A percentile compares a stretch with the other conserved stretches of the same genome.
These are phyloP conservation scores for Julus scandinavius DNA, from an alignment of 2,888 invertebrate genomes.

Conservation along the genomic window DNA sequence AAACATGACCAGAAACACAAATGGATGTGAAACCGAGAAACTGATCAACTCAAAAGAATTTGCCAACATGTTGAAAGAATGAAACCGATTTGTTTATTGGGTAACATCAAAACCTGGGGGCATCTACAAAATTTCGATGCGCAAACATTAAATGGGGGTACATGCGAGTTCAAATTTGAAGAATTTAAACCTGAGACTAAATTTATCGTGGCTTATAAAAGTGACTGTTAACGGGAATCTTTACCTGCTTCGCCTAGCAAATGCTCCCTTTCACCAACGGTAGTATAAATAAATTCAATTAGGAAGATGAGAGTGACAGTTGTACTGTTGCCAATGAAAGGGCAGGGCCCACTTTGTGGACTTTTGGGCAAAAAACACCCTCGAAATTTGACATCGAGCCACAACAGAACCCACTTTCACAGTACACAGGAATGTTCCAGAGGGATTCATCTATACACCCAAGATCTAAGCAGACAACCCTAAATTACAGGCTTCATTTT, in stretches of 20 bases:
- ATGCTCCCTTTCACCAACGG: constrained; percentile 37
- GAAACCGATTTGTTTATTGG: constrained; percentile 47
- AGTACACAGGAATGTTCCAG: constrained; percentile 54
- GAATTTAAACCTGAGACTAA: constrained; percentile 47
- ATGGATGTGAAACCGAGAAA: constrained; percentile 25
- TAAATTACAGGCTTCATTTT: constrained; percentile 53
- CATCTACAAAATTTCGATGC: constrained; percentile 43
- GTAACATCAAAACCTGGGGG: constrained; percentile 40
- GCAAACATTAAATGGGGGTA: constrained; percentile 3
- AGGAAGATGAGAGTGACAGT: constrained; percentile 50
- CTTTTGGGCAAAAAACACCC: background rate
- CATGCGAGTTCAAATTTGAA: constrained; percentile 31
- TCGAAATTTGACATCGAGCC: constrained; percentile 47
- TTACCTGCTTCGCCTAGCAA: background rate
- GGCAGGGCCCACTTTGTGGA: constrained; percentile 45
- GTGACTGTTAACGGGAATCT: constrained; percentile 44
- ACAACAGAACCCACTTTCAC: constrained; percentile 54
- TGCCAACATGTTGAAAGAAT: background rate
- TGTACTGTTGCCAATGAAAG: constrained; percentile 47
- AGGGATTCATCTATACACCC: constrained; percentile 53
- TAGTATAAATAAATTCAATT: constrained; percentile 45
- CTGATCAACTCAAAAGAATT: constrained; percentile 12
- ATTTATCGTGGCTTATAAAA: constrained; percentile 40
- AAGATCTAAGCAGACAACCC: constrained; percentile 47
- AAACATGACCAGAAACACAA: constrained; percentile 37